Evolutionary conservation across 2,113 vertebrate species (phyloP), one percentile per base, ranked within the genome.

Genomic region (Coturnix japonica): DNA sequence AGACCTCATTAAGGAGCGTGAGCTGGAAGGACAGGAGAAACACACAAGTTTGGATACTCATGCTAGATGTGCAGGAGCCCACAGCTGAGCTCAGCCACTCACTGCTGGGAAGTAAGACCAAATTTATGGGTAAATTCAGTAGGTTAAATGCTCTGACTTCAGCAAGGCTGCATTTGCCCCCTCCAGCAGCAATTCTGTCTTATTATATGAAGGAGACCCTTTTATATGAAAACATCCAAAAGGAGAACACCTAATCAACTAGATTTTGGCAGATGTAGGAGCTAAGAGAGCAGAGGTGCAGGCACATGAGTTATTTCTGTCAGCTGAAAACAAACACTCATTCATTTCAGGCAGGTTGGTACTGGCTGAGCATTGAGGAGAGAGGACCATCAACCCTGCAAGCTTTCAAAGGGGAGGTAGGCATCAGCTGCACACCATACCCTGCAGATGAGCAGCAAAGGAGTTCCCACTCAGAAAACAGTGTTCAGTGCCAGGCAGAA

Each of bases 31-130:
- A 37, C 14, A 13, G 0, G 3, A 81, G 47, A 43, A n/a, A 31
- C 83, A 78, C 0, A 0, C 4, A 0, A 1, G 70, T 22, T 85
- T 41, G 37, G n/a, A 26, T 13, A 31, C 18, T 57, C 2, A 0
- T 31, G 60, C 44, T 49, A 43, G 31, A 18, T 70, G 22, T 54
- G 57, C 79, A 64, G 44, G 44, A 10, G 43, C 14, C 35, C 46
- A 19, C 2, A 35, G 53, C 59, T 59, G 41, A 80, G 51, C 28
- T 72, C 83, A 0, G 0, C 35, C 16, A 61, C 44, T 49, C 56
- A 26, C 23, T 74, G 60, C 67, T 83, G 47, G 49, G 81, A 91
- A 53, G 31, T 1, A 72, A 44, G 44, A 72, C 23, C 37, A 69
- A 83, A 85, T 15, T 65, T 53, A 53, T 2, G 15, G 28, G 18